Base-by-base conservation (phyloP, 2,113 vertebrate genomes). In the Microcebus tavaratra region DNA sequence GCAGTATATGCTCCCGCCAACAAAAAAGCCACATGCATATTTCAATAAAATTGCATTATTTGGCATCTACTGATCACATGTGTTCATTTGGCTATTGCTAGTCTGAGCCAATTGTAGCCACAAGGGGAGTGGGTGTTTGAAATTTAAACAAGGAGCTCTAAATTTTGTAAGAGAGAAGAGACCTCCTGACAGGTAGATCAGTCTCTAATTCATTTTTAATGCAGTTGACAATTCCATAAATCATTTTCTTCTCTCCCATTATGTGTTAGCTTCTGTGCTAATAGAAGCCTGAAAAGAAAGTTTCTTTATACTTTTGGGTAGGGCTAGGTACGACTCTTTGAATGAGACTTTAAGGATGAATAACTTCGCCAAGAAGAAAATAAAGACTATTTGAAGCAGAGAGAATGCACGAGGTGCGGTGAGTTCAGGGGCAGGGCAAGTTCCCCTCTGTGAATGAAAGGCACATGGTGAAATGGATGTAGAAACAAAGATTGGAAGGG, bases 11-110 rank as follows among this genome's bases (percentile, higher is more conserved):
- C 90, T 97, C 90, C 92, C 80, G 98, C 98, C 98, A 98, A 98
- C 98, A 98, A 98, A 98, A 97, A 96, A 98, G 95, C 90, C 97
- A 90, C 98, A 98, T 98, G 93, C 93, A 93, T 93, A 95, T 3
- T 98, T 98, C 98, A 96, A 91, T 98, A 98, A 96, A 89, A 95
- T 8, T 97, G 97, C 98, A 93, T 97, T 98, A 98, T 98, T 98
- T 98, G 98, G 98, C 98, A 98, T 93, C 95, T 94, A 97, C 83
- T 96, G 98, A 97, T 96, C 97, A 97, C 98, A 98, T 31, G 89
- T 98, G 97, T 89, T 98, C 96, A 98, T 98, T 96, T 92, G 97
- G 97, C 97, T 96, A 91, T 97, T 96, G 94, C 97, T 96, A 97
- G 27, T 2, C 87, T 31, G 93, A 97, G 97, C 91, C 98, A 98